These are phyloP conservation scores for Sminthurides bifidus DNA, from an alignment of 1,140 invertebrate genomes.

Conservation along the genomic window DNA sequence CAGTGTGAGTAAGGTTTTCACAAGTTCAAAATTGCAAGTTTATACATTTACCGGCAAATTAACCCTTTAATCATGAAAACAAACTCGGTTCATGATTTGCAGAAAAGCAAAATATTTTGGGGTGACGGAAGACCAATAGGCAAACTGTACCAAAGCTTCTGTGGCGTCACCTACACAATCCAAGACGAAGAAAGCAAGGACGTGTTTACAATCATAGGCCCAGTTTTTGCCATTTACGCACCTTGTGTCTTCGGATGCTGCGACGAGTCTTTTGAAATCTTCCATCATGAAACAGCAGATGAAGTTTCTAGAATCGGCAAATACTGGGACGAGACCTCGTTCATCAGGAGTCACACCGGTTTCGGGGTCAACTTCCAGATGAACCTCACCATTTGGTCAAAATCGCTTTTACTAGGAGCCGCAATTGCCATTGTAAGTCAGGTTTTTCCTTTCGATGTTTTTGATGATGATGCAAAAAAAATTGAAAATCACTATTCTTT, in stretches of 20 bases:
- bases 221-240: conserved; percentile 1
- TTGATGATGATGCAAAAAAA: not conserved
- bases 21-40: not conserved
- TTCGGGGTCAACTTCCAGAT: not conserved
- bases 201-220: conserved; percentile 1
- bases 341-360: not conserved
- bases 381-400: not conserved
- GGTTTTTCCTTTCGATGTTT: not conserved
- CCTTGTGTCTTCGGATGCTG: conserved; percentile 4
- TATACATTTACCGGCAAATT: not conserved
- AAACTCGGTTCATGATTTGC: not conserved
- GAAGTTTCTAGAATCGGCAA: not conserved
- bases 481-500: not conserved
- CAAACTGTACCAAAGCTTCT: not conserved
- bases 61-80: not conserved
- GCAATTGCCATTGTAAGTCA: not conserved
- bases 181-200: not conserved
- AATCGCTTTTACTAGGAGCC: not conserved
- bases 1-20: not conserved
- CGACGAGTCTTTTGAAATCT: conserved; percentile 5
- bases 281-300: not conserved
- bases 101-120: not conserved
- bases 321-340: not conserved
- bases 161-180: not conserved
- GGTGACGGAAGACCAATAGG: not conserved